Evolutionary conservation across 2,888 invertebrate genomes (phyloP).

Genomic region (Leptarthrus brevirostris): DNA sequence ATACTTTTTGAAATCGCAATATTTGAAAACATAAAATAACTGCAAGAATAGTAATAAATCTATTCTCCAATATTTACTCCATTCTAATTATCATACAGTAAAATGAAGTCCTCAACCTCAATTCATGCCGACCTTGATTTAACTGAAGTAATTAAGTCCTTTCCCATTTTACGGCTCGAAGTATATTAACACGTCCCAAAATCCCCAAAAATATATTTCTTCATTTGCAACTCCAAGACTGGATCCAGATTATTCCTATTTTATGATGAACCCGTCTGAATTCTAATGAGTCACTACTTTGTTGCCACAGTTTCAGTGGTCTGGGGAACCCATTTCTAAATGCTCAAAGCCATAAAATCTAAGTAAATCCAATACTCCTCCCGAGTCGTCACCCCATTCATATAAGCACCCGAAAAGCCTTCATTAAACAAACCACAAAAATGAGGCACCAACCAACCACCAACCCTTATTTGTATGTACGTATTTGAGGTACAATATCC

Average conservation of each 20-base stretch:
- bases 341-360: constrained; percentile 4
- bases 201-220: neutral
- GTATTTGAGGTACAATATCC: constrained; percentile 18
- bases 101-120: too few relatives aligned
- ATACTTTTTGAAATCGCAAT: too few relatives aligned
- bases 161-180: too few relatives aligned
- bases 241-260: neutral
- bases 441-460: constrained; percentile 9
- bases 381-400: constrained; percentile 23
- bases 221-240: neutral
- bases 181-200: too few relatives aligned
- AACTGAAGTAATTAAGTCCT: too few relatives aligned
- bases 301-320: neutral
- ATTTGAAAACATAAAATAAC: too few relatives aligned
- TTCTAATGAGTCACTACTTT: constrained; percentile 23
- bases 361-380: constrained; percentile 28
- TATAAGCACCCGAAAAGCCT: constrained; percentile 34
- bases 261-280: constrained; percentile 27
- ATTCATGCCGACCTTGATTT: too few relatives aligned
- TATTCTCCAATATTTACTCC: too few relatives aligned
- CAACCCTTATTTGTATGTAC: constrained; percentile 1
- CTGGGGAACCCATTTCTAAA: neutral
- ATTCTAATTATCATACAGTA: too few relatives aligned
- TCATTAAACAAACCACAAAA: constrained; percentile 34
- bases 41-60: too few relatives aligned